These are phyloP conservation scores for Chrysolina oricalcia DNA, from an alignment of 2,888 invertebrate genomes.

Conservation along the genomic window DNA sequence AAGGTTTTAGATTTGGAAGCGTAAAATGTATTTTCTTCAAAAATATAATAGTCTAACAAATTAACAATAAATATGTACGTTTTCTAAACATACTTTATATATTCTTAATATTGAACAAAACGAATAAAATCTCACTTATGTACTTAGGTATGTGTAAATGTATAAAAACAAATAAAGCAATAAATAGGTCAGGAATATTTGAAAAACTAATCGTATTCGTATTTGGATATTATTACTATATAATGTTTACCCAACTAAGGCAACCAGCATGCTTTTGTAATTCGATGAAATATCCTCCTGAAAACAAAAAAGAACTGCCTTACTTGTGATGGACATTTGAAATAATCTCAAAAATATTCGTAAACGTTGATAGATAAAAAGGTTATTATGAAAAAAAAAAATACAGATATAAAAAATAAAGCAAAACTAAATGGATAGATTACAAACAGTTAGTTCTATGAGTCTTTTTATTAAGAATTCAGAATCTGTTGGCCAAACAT, in stretches of 20 bases:
- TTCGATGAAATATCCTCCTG: conserved; percentile 89
- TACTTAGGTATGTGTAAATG: no score
- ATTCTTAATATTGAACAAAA: no score
- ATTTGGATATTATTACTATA: not conserved
- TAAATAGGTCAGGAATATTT: not conserved
- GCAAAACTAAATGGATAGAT: not conserved
- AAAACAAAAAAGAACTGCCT: conserved; percentile 64
- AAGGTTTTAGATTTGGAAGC: no score
- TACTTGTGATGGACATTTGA: not conserved
- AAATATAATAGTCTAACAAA: no score
- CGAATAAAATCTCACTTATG: no score
- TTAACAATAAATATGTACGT: no score
- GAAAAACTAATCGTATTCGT: not conserved
- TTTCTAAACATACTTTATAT: no score
- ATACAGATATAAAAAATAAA: not conserved
- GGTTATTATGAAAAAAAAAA: not conserved
- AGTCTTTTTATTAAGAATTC: no score
- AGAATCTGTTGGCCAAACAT: no score
- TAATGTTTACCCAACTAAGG: conserved; percentile 72
- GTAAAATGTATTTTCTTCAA: no score
- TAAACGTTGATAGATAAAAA: not conserved
- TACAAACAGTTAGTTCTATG: no score
- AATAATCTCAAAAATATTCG: not conserved
- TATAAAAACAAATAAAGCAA: not conserved
- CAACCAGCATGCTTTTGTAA: conserved; percentile 87